Evolutionary conservation across 2,888 invertebrate species (phyloP).

Genomic region (Caenorhabditis afra): DNA sequence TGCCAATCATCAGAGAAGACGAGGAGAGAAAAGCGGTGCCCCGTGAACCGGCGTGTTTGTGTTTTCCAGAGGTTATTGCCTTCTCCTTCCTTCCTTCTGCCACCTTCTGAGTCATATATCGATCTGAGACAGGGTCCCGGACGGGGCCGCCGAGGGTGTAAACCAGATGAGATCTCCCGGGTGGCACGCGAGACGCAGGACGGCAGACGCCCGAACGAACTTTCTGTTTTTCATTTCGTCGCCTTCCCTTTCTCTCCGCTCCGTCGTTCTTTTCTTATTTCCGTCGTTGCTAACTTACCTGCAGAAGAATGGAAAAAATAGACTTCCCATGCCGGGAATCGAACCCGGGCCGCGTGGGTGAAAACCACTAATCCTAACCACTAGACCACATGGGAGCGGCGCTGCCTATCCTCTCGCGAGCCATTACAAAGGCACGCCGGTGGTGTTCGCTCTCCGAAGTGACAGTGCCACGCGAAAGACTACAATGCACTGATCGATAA

Average conservation of each 20-base stretch:
- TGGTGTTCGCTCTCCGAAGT: background rate
- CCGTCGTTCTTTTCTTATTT: background rate
- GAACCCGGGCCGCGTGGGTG: conserved; percentile 81
- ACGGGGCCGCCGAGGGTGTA: conserved; percentile 28
- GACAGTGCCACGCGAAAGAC: background rate
- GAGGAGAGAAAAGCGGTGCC: too few species aligned
- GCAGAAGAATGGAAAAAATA: conserved; percentile 5
- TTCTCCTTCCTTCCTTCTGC: conserved; percentile 9
- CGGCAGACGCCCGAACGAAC: conserved; percentile 36
- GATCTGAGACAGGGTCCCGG: conserved; percentile 21
- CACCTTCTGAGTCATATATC: conserved; percentile 22
- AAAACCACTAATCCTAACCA: conserved; percentile 81
- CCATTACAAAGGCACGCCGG: background rate
- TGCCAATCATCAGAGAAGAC: background rate
- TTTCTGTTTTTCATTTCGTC: conserved; percentile 31
- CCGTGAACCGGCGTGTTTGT: conserved; percentile 37
- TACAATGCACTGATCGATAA: conserved; percentile 4
- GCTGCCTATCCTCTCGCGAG: conserved; percentile 4
- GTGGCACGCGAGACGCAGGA: conserved; percentile 33
- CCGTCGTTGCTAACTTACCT: background rate
- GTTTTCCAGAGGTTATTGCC: conserved; percentile 12
- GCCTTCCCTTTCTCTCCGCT: conserved; percentile 3
- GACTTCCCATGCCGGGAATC: conserved; percentile 80
- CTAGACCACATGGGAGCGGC: conserved; percentile 78
- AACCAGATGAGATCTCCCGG: conserved; percentile 39